Conservation (phyloP, 2,888 invertebrate species). For the Drosophila mercatorum region DNA sequence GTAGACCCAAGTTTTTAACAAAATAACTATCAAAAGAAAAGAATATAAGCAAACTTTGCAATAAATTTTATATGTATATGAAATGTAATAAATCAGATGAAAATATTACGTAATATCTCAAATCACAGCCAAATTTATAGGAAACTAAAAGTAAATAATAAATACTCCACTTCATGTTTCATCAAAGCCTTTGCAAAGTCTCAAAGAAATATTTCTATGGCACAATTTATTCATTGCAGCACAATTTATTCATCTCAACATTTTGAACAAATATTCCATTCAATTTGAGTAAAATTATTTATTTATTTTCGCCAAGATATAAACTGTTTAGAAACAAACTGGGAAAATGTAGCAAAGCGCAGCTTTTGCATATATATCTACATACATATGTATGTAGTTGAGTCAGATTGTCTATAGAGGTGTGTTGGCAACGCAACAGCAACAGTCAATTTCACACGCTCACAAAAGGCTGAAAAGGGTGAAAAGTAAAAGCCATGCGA, state of each 20-base stretch:
- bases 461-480: constrained; percentile 56
- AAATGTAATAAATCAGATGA: background rate
- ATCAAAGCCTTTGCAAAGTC: background rate
- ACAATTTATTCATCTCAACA: constrained; percentile 6
- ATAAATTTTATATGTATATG: background rate
- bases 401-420: constrained; percentile 19
- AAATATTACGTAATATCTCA: background rate
- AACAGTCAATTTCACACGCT: constrained; percentile 39
- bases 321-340: constrained; percentile 3
- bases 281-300: background rate
- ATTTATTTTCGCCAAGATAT: background rate
- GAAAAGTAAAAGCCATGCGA: constrained; percentile 67
- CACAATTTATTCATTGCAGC: constrained; percentile 1
- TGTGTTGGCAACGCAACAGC: constrained; percentile 32
- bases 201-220: background rate
- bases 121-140: background rate
- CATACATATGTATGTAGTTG: background rate
- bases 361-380: constrained; percentile 8
- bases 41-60: background rate
- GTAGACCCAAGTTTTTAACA: background rate
- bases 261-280: background rate
- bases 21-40: background rate
- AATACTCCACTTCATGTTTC: background rate
- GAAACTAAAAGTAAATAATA: background rate
- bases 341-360: constrained; percentile 7